Conservation (phyloP, 2,797 vertebrate genomes). For the Argentina silus region DNA sequence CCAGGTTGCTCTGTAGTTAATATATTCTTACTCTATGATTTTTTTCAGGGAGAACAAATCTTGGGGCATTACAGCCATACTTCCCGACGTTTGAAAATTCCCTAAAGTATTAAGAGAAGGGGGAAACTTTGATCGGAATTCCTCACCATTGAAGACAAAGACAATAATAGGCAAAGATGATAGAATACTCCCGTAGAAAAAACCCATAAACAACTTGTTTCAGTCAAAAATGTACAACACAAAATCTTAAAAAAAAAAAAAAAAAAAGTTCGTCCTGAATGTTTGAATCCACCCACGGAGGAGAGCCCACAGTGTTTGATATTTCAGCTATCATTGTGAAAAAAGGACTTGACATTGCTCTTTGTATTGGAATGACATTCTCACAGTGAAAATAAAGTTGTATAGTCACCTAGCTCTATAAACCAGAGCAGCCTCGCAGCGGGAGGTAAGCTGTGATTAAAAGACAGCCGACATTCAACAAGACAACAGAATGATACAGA, state of each 20-base stretch:
- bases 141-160: conserved; percentile 99
- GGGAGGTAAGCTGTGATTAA: conserved; percentile 63
- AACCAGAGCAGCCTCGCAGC: conserved; percentile 80
- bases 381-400: conserved; percentile 70
- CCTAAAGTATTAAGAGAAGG: conserved; percentile 99
- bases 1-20: conserved; percentile 99
- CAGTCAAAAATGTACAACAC: conserved; percentile 67
- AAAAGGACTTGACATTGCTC: conserved; percentile 41
- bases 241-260: conserved; percentile 35
- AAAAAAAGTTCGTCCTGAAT: conserved; percentile 85
- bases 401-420: conserved; percentile 74
- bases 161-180: conserved; percentile 98
- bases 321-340: conserved; percentile 67
- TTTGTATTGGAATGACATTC: conserved; percentile 77
- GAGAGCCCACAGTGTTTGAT: conserved; percentile 65
- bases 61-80: conserved; percentile 99
- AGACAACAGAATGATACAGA: conserved; percentile 49
- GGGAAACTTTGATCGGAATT: conserved; percentile 99
- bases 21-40: conserved; percentile 99
- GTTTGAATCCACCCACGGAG: conserved; percentile 76
- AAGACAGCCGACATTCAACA: conserved; percentile 50
- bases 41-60: conserved; percentile 99
- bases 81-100: conserved; percentile 99
- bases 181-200: conserved; percentile 89
- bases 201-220: conserved; percentile 67